Evolutionary conservation across 2,888 invertebrate species (phyloP).

Genomic region (Drosophila mettleri): DNA sequence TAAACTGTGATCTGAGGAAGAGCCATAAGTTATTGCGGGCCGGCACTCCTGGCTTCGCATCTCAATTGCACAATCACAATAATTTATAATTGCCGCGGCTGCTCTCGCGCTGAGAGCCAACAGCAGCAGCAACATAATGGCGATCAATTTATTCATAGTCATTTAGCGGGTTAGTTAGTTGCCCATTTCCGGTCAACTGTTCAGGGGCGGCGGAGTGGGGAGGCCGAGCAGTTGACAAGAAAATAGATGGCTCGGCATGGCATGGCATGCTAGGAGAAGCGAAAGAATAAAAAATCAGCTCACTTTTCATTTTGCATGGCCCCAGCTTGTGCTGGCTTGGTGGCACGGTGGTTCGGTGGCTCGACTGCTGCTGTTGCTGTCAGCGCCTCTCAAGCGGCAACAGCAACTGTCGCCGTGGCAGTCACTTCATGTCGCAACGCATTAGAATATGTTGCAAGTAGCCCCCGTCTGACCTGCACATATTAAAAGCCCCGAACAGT

Average conservation of each 20-base stretch:
- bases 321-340: no score
- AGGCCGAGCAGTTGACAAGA: conserved; percentile 37
- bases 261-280: conserved; percentile 9
- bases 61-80: conserved; percentile 4
- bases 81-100: conserved; percentile 24
- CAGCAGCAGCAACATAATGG: conserved; percentile 43
- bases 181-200: conserved; percentile 83
- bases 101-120: neutral
- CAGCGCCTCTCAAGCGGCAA: conserved; percentile 81
- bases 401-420: conserved; percentile 81
- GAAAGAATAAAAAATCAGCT: conserved; percentile 54
- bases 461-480: conserved; percentile 3
- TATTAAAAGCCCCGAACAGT: conserved; percentile 24
- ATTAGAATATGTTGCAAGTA: conserved; percentile 80
- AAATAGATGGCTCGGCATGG: conserved; percentile 42
- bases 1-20: neutral
- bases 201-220: conserved; percentile 60
- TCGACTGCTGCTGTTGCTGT: conserved; percentile 54
- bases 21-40: neutral
- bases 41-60: neutral
- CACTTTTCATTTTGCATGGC: conserved; percentile 56
- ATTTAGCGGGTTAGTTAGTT: conserved; percentile 66
- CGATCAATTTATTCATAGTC: conserved; percentile 61
- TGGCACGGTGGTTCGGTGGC: no score
- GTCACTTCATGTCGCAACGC: conserved; percentile 80